Conservation (phyloP, 2,888 invertebrate genomes). For the Melangyna quadrimaculata region DNA sequence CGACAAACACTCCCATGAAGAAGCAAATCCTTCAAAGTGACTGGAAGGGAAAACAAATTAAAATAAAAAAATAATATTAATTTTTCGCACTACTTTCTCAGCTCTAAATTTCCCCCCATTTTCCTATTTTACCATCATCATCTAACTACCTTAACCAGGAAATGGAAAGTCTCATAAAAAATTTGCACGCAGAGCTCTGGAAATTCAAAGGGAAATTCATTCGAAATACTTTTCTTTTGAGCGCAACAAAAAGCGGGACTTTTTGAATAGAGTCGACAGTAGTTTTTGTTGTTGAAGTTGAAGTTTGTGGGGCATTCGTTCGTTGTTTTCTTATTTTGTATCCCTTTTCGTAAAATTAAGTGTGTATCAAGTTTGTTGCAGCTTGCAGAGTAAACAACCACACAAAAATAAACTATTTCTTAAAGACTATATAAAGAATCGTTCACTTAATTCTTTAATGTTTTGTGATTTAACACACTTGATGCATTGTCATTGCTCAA, state of each 20-base stretch:
- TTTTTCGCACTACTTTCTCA: background rate
- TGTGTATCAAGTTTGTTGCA: background rate
- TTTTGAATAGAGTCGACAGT: slow-evolving; percentile 44
- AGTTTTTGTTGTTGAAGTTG: too few relatives aligned
- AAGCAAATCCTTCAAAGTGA: slow-evolving; percentile 12
- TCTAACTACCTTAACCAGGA: slow-evolving; percentile 35
- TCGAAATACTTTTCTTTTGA: slow-evolving; percentile 50
- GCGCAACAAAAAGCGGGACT: slow-evolving; percentile 27
- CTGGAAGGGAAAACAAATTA: background rate
- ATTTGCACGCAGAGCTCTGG: slow-evolving; percentile 64
- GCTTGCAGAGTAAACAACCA: background rate
- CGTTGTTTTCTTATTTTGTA: background rate
- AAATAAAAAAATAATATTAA: background rate
- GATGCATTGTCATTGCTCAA: background rate
- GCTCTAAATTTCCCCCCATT: background rate
- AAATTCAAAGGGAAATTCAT: slow-evolving; percentile 62
- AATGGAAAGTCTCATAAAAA: slow-evolving; percentile 55
- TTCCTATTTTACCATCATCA: background rate
- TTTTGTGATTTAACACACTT: background rate
- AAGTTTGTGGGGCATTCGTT: slow-evolving; percentile 27
- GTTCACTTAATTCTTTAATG: background rate
- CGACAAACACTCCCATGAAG: slow-evolving; percentile 35
- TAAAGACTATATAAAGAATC: background rate
- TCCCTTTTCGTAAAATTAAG: background rate
- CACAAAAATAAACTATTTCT: background rate